A percentile compares a stretch with the other conserved stretches of the same genome.
These are phyloP conservation scores for Ia io DNA, from an alignment of 2,113 vertebrate species.

Conservation along the genomic window DNA sequence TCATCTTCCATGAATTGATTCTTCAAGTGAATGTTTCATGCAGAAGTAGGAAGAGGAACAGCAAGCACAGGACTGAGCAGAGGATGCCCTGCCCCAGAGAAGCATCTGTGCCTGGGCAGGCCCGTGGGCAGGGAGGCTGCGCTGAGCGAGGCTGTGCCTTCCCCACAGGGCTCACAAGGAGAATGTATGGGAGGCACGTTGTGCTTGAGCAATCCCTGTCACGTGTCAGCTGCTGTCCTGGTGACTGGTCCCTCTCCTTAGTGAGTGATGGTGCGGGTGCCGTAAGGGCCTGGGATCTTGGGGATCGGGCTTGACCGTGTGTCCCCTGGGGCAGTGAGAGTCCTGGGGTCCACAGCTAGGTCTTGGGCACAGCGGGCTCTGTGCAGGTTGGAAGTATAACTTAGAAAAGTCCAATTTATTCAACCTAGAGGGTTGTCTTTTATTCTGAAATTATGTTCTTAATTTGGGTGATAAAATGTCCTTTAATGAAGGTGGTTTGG, in stretches of 20 bases:
- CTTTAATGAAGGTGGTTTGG: background rate
- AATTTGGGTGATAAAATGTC: background rate
- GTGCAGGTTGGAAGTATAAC: background rate
- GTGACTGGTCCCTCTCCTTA: background rate
- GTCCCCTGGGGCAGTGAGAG: rapidly evolving
- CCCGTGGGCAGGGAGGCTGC: background rate
- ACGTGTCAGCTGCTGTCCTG: rapidly evolving
- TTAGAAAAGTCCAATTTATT: background rate
- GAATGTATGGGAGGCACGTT: background rate
- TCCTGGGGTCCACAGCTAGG: background rate
- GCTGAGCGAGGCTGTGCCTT: background rate
- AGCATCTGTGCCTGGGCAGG: background rate
- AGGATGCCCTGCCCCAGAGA: background rate
- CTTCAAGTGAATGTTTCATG: background rate
- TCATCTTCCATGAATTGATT: background rate
- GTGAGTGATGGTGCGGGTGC: too few relatives aligned
- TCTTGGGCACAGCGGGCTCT: background rate
- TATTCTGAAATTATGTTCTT: background rate
- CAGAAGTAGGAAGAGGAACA: too few relatives aligned
- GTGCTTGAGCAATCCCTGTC: rapidly evolving
- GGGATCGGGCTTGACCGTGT: background rate
- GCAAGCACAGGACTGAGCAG: rapidly evolving
- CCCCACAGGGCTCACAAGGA: background rate
- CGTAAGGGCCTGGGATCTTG: background rate
- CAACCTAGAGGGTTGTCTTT: background rate